Evolutionary conservation across 1,140 invertebrate species (phyloP).

Genomic region (Druon quercuslanigerum): DNA sequence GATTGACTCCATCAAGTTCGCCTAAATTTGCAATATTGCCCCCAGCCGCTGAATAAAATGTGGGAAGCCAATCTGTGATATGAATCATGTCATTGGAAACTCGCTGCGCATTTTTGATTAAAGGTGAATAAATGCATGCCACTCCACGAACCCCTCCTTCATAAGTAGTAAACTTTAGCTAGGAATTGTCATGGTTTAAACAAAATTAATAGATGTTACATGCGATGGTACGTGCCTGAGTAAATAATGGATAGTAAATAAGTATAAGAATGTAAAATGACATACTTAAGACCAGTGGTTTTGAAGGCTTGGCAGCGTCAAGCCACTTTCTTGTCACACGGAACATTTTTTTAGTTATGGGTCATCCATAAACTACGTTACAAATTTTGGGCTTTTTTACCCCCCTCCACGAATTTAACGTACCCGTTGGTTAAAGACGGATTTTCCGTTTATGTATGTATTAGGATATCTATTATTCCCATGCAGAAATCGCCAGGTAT

Average conservation of each 20-base stretch:
- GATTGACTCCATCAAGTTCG: slow-evolving; percentile 73
- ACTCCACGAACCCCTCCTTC: slow-evolving; percentile 83
- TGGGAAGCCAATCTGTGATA: slow-evolving; percentile 86
- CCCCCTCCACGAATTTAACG: no score
- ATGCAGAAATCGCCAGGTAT: no score
- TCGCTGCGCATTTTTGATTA: slow-evolving; percentile 71
- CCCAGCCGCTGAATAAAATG: slow-evolving; percentile 77
- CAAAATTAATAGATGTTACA: no score
- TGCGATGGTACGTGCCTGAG: background rate
- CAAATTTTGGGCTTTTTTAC: no score
- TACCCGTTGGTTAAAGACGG: no score
- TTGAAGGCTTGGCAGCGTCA: no score
- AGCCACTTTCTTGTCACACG: no score
- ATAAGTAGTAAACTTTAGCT: slow-evolving; percentile 73
- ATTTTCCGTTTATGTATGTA: no score
- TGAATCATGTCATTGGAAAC: slow-evolving; percentile 80
- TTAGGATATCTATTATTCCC: no score
- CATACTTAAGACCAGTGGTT: no score
- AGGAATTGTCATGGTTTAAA: slow-evolving; percentile 34
- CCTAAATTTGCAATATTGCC: slow-evolving; percentile 65
- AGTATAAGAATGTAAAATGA: slow-evolving; percentile 36
- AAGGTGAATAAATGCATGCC: slow-evolving; percentile 78
- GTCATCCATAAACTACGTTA: no score
- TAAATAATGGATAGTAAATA: background rate
- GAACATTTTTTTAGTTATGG: no score